Evolutionary conservation across 2,797 vertebrate species (phyloP).

Genomic region (Pseudochromis fuscus): DNA sequence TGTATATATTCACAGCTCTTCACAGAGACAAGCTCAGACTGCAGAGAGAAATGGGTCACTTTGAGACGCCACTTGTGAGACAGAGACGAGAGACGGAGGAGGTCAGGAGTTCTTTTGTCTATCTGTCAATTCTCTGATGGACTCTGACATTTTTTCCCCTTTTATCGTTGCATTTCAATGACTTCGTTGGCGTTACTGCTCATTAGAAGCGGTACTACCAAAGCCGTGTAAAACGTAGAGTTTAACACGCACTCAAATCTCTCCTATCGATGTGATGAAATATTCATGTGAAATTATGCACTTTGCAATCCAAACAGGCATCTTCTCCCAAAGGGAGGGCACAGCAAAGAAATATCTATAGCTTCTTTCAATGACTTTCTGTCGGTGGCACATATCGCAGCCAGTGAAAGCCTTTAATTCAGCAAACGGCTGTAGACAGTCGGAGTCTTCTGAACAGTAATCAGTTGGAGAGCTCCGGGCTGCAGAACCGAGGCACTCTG

Average conservation of each 20-base stretch:
- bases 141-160: conserved; percentile 1
- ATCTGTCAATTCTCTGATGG: conserved; percentile 4
- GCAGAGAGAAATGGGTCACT: conserved; percentile 69
- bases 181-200: conserved; percentile 4
- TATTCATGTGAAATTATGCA: not conserved
- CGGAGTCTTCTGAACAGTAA: conserved; percentile 23
- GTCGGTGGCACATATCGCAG: conserved; percentile 1
- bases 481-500: conserved; percentile 13
- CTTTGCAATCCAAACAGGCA: not conserved
- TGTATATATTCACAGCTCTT: conserved; percentile 55
- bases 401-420: conserved; percentile 11
- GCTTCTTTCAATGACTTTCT: conserved; percentile 1
- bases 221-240: not conserved
- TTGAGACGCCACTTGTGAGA: conserved; percentile 62
- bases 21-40: conserved; percentile 62
- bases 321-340: not conserved
- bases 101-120: conserved; percentile 29
- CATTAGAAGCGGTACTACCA: conserved; percentile 6
- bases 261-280: not conserved
- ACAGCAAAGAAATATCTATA: not conserved
- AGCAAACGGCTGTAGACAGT: not conserved
- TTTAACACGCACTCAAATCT: not conserved
- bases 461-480: conserved; percentile 25
- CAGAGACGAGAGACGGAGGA: conserved; percentile 39
- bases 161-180: conserved; percentile 18